These are phyloP conservation scores for Apodemia mormo DNA, from an alignment of 2,888 invertebrate species.

Conservation along the genomic window DNA sequence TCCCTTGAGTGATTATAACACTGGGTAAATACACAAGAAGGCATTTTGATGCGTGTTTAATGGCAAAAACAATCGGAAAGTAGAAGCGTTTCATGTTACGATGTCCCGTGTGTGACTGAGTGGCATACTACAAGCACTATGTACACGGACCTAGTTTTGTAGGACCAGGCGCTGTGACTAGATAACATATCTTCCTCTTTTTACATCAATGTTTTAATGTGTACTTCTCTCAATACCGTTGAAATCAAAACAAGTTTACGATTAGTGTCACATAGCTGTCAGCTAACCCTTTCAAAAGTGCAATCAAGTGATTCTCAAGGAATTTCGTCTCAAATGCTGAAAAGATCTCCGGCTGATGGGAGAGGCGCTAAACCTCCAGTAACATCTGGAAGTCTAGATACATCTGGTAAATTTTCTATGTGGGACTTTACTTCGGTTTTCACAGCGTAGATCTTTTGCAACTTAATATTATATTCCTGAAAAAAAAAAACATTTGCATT, in stretches of 20 bases:
- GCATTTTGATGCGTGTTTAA: no score
- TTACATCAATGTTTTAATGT: no score
- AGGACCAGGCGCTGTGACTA: no score
- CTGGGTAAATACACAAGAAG: no score
- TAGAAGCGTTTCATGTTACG: no score
- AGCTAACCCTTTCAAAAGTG: not conserved
- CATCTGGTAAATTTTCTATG: slow-evolving; percentile 95
- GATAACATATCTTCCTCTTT: no score
- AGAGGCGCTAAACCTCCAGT: slow-evolving; percentile 95
- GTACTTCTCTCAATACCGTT: not conserved
- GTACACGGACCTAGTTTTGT: no score
- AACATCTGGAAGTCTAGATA: slow-evolving; percentile 94
- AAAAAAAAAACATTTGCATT: slow-evolving; percentile 43
- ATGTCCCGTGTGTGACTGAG: no score
- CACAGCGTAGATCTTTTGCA: slow-evolving; percentile 92
- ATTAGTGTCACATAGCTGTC: slow-evolving; percentile 6
- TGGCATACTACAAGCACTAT: no score
- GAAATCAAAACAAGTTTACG: not conserved
- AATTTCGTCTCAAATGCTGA: slow-evolving; percentile 81
- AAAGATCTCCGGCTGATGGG: slow-evolving; percentile 97
- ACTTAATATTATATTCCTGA: slow-evolving; percentile 95
- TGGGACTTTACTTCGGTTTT: slow-evolving; percentile 95
- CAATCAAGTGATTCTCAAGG: not conserved
- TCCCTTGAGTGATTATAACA: no score
- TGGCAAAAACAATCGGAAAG: no score